Conservation (phyloP, 2,888 invertebrate species). For the Eilema sororculum region DNA sequence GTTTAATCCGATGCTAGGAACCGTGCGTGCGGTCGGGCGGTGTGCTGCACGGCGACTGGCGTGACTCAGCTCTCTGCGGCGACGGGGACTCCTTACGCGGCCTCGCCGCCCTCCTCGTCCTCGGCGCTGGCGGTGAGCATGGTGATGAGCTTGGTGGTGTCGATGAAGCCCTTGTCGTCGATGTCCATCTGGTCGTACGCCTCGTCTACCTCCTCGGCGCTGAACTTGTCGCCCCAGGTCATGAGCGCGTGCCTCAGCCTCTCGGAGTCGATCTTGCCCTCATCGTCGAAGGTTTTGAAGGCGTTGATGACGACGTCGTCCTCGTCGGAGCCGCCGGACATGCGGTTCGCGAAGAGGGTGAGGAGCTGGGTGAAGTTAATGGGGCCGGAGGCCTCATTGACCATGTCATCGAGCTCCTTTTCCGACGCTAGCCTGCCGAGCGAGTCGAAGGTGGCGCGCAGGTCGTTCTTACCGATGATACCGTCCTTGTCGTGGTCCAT, state of each 20-base stretch:
- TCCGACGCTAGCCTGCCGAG: constrained; percentile 96
- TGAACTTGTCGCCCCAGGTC: constrained; percentile 98
- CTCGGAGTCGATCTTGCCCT: constrained; percentile 95
- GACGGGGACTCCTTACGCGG: constrained; percentile 71
- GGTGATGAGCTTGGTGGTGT: constrained; percentile 94
- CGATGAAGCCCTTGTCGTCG: constrained; percentile 96
- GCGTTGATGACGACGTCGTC: constrained; percentile 97
- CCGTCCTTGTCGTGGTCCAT: constrained; percentile 99
- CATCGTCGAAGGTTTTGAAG: constrained; percentile 96
- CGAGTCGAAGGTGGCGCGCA: constrained; percentile 96
- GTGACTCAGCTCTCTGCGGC: constrained; percentile 41
- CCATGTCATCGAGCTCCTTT: constrained; percentile 96
- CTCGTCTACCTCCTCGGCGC: constrained; percentile 95
- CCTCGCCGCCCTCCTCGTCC: constrained; percentile 90
- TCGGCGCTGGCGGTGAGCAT: constrained; percentile 95
- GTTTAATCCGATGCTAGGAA: constrained; percentile 69
- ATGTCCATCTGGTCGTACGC: constrained; percentile 97
- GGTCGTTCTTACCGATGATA: constrained; percentile 95
- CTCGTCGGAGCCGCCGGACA: constrained; percentile 96
- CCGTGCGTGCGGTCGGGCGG: constrained; percentile 68
- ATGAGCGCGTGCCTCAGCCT: constrained; percentile 96
- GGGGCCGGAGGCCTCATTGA: constrained; percentile 95
- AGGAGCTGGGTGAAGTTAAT: constrained; percentile 98
- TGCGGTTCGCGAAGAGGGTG: constrained; percentile 96
- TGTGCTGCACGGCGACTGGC: constrained; percentile 46